Evolutionary conservation across 2,888 invertebrate genomes (phyloP), one percentile per base, ranked within the genome.

Genomic region (Argynnis bischoffii): DNA sequence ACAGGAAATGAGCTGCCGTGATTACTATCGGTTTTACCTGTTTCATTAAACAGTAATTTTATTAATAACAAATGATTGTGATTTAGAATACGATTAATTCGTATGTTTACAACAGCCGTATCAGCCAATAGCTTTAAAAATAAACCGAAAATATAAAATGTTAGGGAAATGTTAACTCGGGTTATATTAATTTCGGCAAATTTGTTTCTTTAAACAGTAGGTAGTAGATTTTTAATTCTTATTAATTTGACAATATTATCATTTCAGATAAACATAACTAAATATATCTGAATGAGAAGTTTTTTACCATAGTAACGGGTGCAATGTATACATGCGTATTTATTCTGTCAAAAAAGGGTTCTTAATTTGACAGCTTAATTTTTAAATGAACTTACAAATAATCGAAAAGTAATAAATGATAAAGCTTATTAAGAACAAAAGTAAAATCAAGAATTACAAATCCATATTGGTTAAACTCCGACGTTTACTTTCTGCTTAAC

Each of bases 401-500:
- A 48, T 48, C 48, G 16, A 59, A 5, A 55, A 5, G 16, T 26
- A 48, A 15, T n/a, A 55, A n/a, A 55, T 55, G 31, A 59, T 48
- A 48, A 59, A 31, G 59, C 48, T 15, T 13, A n/a, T 51, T 35
- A 14, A 51, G 3, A 14, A 35, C 31, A 41, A 51, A 35, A 35
- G 18, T 50, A 61, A 26, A 61, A 61, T 51, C 35, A 61, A 51
- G 14, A 51, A 51, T 61, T 50, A n/a, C 64, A 67, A 56, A 71
- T 64, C 65, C 61, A 65, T 64, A 64, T 82, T 81, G 70, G 78
- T 69, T 79, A 79, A 77, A 78, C 73, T 75, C 67, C 81, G 84
- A 80, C 79, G 85, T 82, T 83, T 81, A 83, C 81, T 79, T 77
- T 83, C 68, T 75, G 72, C 75, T 88, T 87, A 86, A 79, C 86